A percentile compares a stretch with the other conserved stretches of the same genome.
phyloP scores from a whole-genome alignment of 2,888 invertebrate species.

The Cataglyphis albicans region DNA sequence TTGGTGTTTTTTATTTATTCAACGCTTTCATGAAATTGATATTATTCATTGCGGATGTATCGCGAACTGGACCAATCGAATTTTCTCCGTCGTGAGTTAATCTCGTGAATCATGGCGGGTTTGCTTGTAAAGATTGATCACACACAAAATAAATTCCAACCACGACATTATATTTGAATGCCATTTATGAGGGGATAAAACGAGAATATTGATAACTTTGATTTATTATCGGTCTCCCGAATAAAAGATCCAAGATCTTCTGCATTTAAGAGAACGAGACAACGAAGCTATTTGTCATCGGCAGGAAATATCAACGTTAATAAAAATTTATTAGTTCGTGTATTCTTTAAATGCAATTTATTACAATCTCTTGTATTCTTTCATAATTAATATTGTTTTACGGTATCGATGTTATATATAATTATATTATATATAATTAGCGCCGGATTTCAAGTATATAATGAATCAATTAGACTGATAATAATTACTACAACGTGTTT shows the following conservation, averaged over 20 bases:
- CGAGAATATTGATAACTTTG: slow-evolving; percentile 51
- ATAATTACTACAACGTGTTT: slow-evolving; percentile 37
- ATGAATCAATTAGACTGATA: slow-evolving; percentile 50
- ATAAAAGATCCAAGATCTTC: slow-evolving; percentile 32
- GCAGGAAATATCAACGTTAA: slow-evolving; percentile 19
- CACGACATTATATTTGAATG: slow-evolving; percentile 47
- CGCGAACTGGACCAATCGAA: slow-evolving; percentile 62
- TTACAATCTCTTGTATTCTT: slow-evolving; percentile 12
- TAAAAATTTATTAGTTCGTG: slow-evolving; percentile 33
- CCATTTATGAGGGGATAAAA: slow-evolving; percentile 34
- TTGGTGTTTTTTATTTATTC: slow-evolving; percentile 42
- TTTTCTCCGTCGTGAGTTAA: slow-evolving; percentile 71
- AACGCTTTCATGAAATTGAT: slow-evolving; percentile 26
- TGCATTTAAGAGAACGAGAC: slow-evolving; percentile 2
- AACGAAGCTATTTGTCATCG: slow-evolving; percentile 34
- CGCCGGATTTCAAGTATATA: slow-evolving; percentile 33
- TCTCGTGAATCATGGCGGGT: slow-evolving; percentile 73
- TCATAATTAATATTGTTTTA: slow-evolving; percentile 40
- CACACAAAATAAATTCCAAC: slow-evolving; percentile 62
- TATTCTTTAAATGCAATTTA: slow-evolving; percentile 21
- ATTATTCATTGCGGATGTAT: slow-evolving; percentile 33
- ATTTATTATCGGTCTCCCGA: slow-evolving; percentile 31
- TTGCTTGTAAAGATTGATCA: slow-evolving; percentile 67
- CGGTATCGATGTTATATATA: slow-evolving; percentile 40
- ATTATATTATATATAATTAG: slow-evolving; percentile 38